Evolutionary conservation across 2,888 invertebrate species (phyloP), one percentile per base, ranked within the genome.

Genomic region (Latheticus oryzae): DNA sequence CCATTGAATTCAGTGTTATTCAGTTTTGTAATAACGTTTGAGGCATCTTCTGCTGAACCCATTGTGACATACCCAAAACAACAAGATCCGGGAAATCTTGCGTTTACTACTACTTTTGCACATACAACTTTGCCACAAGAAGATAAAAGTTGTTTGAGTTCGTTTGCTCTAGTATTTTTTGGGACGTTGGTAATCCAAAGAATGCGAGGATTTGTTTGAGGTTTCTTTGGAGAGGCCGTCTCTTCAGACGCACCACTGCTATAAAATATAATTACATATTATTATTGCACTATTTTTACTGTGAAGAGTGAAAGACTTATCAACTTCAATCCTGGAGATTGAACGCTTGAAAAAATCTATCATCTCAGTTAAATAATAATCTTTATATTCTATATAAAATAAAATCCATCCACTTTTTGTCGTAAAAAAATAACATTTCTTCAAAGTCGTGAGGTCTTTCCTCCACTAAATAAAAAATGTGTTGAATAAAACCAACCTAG

Each of bases 51-150:
- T 9, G 89, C 86, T 11, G 92, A 90, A 0, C 90, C 90, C 95
- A 98, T 96, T 0, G 96, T 96, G 2, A 98, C 95, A 77, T 95
- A 96, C 16, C 97, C 98, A 73, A 95, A 97, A 77, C 95, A 96
- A 52, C 93, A 87, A 0, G 95, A 91, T 1, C 95, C 95, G 0
- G 96, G 95, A 7, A 92, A 93, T 62, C 91, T 86, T 0, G 96
- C 95, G 76, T 96, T 97, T 0, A 96, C 97, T 2, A 98, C 97
- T 15, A 98, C 94, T 81, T 97, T 97, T 0, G 97, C 97, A 58
- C 95, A 95, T 69, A 94, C 87, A 33, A 95, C 95, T 86, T 95
- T 96, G 70, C 96, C 97, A 81, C 91, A 90, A 74, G 92, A 91
- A 50, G 93, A 93, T 76, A 97, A 92, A 19, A 95, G 86, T 48